Evolutionary conservation across 2,888 invertebrate genomes (phyloP).

Genomic region (Smittia sp.): DNA sequence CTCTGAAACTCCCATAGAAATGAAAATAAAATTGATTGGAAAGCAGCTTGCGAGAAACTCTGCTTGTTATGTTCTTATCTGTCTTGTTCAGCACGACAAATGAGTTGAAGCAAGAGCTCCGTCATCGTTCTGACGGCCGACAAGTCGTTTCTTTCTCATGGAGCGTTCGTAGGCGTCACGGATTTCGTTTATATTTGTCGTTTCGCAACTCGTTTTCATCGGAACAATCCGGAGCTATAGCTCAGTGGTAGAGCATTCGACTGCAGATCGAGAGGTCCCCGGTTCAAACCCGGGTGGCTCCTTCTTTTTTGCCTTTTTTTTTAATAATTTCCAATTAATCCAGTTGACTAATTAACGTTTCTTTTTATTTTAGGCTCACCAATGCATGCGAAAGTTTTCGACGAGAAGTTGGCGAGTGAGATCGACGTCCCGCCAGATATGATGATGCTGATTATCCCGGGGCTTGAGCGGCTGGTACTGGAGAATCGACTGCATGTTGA

Average conservation of each 20-base stretch:
- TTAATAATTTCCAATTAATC: constrained; percentile 12
- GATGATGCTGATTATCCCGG: constrained; percentile 54
- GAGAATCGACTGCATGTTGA: constrained; percentile 54
- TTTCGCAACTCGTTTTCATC: neutral
- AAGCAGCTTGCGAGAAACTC: too few species aligned
- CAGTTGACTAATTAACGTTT: neutral
- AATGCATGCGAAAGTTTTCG: constrained; percentile 56
- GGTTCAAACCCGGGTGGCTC: constrained; percentile 40
- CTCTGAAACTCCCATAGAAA: too few species aligned
- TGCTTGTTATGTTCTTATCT: neutral
- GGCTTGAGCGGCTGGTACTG: constrained; percentile 53
- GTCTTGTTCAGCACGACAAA: neutral
- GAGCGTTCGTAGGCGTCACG: neutral
- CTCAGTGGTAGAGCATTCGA: constrained; percentile 42
- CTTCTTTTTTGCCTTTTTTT: constrained; percentile 22
- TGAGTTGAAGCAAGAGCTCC: neutral
- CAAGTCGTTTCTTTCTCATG: neutral
- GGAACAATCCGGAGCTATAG: constrained; percentile 31
- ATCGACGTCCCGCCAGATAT: constrained; percentile 55
- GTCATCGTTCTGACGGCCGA: neutral
- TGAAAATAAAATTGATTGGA: too few species aligned
- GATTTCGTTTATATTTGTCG: neutral
- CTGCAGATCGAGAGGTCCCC: constrained; percentile 42
- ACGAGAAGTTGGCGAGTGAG: constrained; percentile 46
- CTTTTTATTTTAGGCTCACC: constrained; percentile 57